Evolutionary conservation across 2,888 invertebrate species (phyloP), one percentile per base, ranked within the genome.

Genomic region (Trachelus tabidus): DNA sequence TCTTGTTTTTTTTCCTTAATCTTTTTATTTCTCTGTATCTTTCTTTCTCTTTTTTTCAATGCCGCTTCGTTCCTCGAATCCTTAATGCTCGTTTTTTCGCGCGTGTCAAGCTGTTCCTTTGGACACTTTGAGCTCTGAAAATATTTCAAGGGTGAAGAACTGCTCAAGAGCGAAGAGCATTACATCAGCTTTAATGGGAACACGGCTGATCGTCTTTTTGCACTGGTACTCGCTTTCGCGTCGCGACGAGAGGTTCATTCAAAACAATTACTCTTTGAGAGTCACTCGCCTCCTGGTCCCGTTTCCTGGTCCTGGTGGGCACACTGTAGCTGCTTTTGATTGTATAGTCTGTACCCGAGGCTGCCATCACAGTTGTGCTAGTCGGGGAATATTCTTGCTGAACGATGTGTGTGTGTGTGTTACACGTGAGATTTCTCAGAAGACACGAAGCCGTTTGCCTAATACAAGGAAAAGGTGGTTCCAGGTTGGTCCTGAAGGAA

Each of bases 391-490:
- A 56, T 56, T 56, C 23, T 23, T 56, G 56, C 9, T 23, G 23
- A 23, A 56, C 56, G 9, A 2, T 9, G 1, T 56, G 9, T 9
- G 23, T 6, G 9, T 9, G 56, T 1, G 9, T 2, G 40, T 1
- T 56, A 9, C 56, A 56, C 56, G 56, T 56, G 56, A 56, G 56
- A 56, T 23, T 23, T 56, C 56, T 56, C 6, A 9, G 9, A 56
- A 23, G 23, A 56, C 23, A 56, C 56, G 6, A 9, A 56, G 23
- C 23, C 23, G 56, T 56, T 71, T 33, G 12, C 12, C 31, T 33
- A 1, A 71, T 71, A 71, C 71, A 31, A 33, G 71, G 71, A 71
- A 71, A 71, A 71, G 71, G 71, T n/a, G 71, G 71, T 31, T 71
- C 71, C 33, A 31, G 71, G 12, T 11, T 31, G 31, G 31, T 31